Base-by-base conservation (phyloP, 1,140 invertebrate genomes). In the Octopus bimaculoides region DNA sequence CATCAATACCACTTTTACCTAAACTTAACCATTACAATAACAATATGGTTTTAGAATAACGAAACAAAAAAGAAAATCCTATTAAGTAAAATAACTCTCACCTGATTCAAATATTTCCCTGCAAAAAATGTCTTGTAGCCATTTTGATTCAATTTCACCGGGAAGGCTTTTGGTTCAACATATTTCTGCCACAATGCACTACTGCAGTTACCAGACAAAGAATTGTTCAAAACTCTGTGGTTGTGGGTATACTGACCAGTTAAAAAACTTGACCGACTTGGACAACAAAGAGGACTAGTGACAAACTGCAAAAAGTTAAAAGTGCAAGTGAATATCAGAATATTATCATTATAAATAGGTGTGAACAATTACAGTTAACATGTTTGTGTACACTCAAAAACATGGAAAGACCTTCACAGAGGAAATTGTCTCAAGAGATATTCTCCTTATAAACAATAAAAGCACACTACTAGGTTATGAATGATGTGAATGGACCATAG, bases 241-340 rank as follows among this genome's bases (percentile, higher is more conserved):
- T 97, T 97, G 87, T 97, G 96, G 0, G 94, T 92, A 89, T 96
- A 97, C 80, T 92, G 91, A 54, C 96, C 96, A 0, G 95, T 95
- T 17, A 98, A 90, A 71, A 98, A 93, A 56, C 95, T 95, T 10
- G 95, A 94, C 75, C 96, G 92, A 87, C 96, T 96, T 17, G 96
- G 96, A 87, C 96, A 89, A 78, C 88, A 89, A 4, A 89, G 81
- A 5, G 88, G 88, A 66, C 85, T 87, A 41, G 85, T 84, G 54
- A 88, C 87, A 85, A 88, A 89, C 88, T 89, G 77, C 78, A 82
- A 54, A 55, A 78, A 55, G 10, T 12, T 6, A 10, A 26, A 66
- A 20, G 17, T 77, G 20, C 5, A 77, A 20, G 5, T 41, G 7
- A n/a, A n/a, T 54, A 12, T 52, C 17, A 55, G 5, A 77, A n/a